Evolutionary conservation across 2,888 invertebrate species (phyloP), one percentile per base, ranked within the genome.

Genomic region (Brachypalpus laphriformis): DNA sequence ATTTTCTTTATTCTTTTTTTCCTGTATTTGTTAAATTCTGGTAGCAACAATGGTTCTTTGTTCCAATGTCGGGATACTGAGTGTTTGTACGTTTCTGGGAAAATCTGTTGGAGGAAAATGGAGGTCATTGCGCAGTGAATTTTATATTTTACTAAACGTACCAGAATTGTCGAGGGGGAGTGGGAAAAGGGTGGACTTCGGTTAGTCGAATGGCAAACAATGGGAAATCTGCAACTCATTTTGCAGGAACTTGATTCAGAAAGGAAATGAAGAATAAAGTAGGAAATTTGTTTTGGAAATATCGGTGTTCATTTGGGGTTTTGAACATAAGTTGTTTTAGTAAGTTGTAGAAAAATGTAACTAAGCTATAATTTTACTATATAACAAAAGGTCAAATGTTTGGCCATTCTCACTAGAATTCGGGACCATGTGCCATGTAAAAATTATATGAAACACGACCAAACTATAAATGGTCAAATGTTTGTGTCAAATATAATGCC

Each of bases 11-110:
- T 14, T 8, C 14, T 5, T 11, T 47, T 59, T n/a, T 59, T 56
- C 57, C 3, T 9, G 25, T 9, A 22, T 16, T 45, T 6, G 9
- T 25, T 34, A 56, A 22, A 28, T 25, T 47, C 14, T 51, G 20
- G 47, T n/a, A 59, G n/a, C n/a, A 54, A 74, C 75, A 75, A 75
- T 56, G 56, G 56, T 9, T 57, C 75, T 75, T 75, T 75, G 75
- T 75, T 56, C 22, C 6, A 2, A 14, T 51, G 34, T 14, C 8
- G 49, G 71, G 28, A 3, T 9, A 9, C 28, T 14, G 14, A 8
- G 14, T 51, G 25, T 28, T 6, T n/a, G 51, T 51, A 40, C 1
- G 34, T 28, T 56, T 49, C 49, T 34, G 6, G 1, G 11, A 57
- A 31, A 45, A 54, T 61, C 66, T 16, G n/a, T 51, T 45, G 28